phyloP scores from a whole-genome alignment of 2,797 vertebrate genomes.

The Lindbergichthys nudifrons region DNA sequence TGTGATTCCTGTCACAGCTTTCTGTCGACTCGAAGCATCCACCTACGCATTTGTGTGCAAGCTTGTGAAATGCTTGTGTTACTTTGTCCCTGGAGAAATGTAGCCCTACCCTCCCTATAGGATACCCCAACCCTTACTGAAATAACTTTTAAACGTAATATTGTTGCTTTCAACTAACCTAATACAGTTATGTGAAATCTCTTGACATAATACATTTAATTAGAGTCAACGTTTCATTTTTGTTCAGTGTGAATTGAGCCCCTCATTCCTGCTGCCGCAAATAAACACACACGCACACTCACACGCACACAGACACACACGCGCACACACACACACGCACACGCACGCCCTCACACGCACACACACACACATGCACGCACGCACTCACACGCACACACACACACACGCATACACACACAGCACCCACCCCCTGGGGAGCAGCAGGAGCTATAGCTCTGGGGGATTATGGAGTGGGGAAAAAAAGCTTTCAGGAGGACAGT shows the following conservation, averaged over 20 bases:
- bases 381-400: conserved; percentile 56
- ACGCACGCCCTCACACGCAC: conserved; percentile 47
- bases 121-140: conserved; percentile 49
- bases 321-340: conserved; percentile 57
- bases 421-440: conserved; percentile 80
- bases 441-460: conserved; percentile 81
- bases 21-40: conserved; percentile 38
- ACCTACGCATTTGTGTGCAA: conserved; percentile 38
- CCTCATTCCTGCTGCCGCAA: conserved; percentile 65
- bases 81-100: conserved; percentile 49
- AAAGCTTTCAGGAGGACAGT: conserved; percentile 77
- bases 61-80: conserved; percentile 52
- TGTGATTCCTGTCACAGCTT: conserved; percentile 50
- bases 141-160: too few species aligned
- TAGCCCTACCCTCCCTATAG: conserved; percentile 43
- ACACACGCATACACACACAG: conserved; percentile 63
- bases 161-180: too few species aligned
- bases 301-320: conserved; percentile 59
- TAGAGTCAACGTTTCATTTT: too few species aligned
- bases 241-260: conserved; percentile 40
- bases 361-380: conserved; percentile 53
- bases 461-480: conserved; percentile 81
- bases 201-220: too few species aligned
- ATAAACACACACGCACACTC: conserved; percentile 59
- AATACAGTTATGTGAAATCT: too few species aligned